Evolutionary conservation across 2,888 invertebrate genomes (phyloP).

Genomic region (Cryptus armator): DNA sequence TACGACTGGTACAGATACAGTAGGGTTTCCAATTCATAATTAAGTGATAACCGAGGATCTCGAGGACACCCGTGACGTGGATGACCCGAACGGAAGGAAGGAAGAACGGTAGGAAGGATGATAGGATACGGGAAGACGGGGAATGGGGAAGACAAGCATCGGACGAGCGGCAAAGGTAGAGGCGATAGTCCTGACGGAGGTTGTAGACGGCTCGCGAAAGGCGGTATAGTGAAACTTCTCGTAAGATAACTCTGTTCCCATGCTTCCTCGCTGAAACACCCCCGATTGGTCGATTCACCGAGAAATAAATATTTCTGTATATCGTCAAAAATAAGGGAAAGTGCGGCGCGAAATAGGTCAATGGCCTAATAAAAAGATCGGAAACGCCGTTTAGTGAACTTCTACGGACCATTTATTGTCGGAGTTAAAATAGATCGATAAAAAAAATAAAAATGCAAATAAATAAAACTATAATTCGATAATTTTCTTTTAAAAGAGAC

Average conservation of each 20-base stretch:
- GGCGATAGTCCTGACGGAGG: slow-evolving; percentile 21
- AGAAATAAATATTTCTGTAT: too few species aligned
- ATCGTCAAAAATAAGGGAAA: too few species aligned
- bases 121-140: slow-evolving; percentile 9
- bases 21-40: slow-evolving; percentile 63
- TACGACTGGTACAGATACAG: slow-evolving; percentile 23
- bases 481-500: too few species aligned
- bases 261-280: background rate
- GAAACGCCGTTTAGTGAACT: too few species aligned
- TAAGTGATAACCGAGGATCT: slow-evolving; percentile 58
- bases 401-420: too few species aligned
- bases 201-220: background rate
- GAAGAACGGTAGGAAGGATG: slow-evolving; percentile 12
- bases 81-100: slow-evolving; percentile 35
- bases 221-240: slow-evolving; percentile 9
- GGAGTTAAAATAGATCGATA: too few species aligned
- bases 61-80: slow-evolving; percentile 49
- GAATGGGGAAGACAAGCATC: slow-evolving; percentile 46
- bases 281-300: too few species aligned
- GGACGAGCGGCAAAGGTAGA: background rate
- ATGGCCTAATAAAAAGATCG: too few species aligned
- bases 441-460: too few species aligned
- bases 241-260: background rate
- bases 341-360: too few species aligned
- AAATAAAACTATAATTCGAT: too few species aligned